Evolutionary conservation across 1,140 invertebrate species (phyloP).

Genomic region (Plectus sambesii): DNA sequence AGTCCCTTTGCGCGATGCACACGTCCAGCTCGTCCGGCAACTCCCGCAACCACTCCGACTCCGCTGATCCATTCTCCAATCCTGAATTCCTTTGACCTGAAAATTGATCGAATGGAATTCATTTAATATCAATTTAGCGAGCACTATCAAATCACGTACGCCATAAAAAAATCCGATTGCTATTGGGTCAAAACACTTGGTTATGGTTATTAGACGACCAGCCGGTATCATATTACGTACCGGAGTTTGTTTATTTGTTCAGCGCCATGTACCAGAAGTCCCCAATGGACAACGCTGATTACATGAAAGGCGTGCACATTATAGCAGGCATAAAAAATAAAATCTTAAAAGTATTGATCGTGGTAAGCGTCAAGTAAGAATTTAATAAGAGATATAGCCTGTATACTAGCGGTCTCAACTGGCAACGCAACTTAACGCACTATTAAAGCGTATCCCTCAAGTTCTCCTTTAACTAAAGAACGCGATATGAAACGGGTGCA

Average conservation of each 20-base stretch:
- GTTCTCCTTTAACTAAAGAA: not conserved
- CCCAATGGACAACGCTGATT: no score
- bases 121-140: slow-evolving; percentile 27
- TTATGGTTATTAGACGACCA: not conserved
- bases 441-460: slow-evolving; percentile 24
- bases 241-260: no score
- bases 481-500: slow-evolving; percentile 18
- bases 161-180: no score
- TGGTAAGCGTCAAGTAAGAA: no score
- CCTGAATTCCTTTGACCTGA: slow-evolving; percentile 28
- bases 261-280: no score
- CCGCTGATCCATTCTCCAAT: slow-evolving; percentile 36
- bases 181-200: slow-evolving; percentile 19
- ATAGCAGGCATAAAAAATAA: no score
- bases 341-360: no score
- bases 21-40: slow-evolving; percentile 89
- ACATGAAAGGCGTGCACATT: no score
- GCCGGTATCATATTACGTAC: no score
- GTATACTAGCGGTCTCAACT: no score
- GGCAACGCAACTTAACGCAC: no score
- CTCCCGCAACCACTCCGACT: slow-evolving; percentile 65
- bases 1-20: slow-evolving; percentile 87
- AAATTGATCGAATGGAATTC: slow-evolving; percentile 21
- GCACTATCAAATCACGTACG: slow-evolving; percentile 20
- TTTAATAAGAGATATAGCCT: no score